These are phyloP conservation scores for Lamellibrachia columna DNA, from an alignment of 2,888 invertebrate genomes.

Conservation along the genomic window DNA sequence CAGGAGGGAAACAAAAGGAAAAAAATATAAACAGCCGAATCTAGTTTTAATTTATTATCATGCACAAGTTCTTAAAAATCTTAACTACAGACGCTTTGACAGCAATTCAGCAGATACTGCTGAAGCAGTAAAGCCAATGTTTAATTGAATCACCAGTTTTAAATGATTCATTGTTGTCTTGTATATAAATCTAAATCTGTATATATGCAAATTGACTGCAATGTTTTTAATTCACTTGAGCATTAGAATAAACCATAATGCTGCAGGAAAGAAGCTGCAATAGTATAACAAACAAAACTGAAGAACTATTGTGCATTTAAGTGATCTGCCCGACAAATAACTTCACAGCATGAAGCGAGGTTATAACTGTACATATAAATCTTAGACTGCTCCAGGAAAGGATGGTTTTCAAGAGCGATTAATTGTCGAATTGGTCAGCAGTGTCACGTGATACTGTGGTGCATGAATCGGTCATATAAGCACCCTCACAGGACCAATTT, in stretches of 20 bases:
- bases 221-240: not conserved
- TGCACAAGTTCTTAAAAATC: not conserved
- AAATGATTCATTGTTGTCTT: not conserved
- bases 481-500: too few relatives aligned
- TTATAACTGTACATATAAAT: not conserved
- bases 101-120: not conserved
- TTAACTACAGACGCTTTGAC: not conserved
- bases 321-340: not conserved
- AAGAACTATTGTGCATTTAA: not conserved
- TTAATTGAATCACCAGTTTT: not conserved
- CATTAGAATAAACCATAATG: not conserved
- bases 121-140: not conserved
- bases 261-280: not conserved
- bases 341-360: not conserved
- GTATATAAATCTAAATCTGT: not conserved
- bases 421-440: too few relatives aligned
- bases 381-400: not conserved
- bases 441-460: too few relatives aligned
- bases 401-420: not conserved
- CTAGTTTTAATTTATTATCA: not conserved
- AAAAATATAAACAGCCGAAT: not conserved
- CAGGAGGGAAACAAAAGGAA: not conserved
- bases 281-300: not conserved
- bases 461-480: too few relatives aligned
- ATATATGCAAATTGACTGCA: not conserved